Evolutionary conservation across 1,140 invertebrate species (phyloP).

Genomic region (Pogonus chalceus): DNA sequence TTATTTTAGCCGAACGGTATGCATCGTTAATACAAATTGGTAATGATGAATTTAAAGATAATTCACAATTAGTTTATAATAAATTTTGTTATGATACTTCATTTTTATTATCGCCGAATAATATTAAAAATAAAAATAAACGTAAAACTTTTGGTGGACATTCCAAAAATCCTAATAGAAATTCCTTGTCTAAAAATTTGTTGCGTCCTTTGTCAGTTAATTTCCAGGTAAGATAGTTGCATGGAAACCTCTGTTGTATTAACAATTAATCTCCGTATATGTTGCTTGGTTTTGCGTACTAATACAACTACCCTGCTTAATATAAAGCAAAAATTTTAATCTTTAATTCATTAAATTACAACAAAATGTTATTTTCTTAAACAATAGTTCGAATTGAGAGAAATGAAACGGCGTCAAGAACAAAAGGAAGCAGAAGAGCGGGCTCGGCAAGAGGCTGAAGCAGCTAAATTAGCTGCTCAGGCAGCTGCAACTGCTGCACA

Average conservation of each 20-base stretch:
- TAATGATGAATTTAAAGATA: conserved; percentile 1
- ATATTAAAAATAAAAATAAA: not conserved
- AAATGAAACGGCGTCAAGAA: conserved; percentile 82
- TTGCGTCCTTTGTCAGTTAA: not conserved
- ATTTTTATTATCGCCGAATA: not conserved
- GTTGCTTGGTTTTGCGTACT: not conserved
- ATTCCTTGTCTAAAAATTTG: not conserved
- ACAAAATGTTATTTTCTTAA: conserved; percentile 15
- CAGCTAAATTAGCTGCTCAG: conserved; percentile 42
- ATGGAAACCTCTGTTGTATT: too few species aligned
- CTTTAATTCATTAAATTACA: conserved; percentile 12
- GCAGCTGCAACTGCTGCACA: conserved; percentile 39
- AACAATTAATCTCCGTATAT: conserved; percentile 9
- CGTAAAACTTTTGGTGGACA: not conserved
- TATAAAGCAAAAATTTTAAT: too few species aligned
- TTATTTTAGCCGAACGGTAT: conserved; percentile 19
- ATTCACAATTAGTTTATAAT: not conserved
- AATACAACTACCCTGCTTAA: too few species aligned
- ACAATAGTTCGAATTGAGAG: conserved; percentile 99
- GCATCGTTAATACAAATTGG: conserved; percentile 1
- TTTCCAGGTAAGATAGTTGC: not conserved
- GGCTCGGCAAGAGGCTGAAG: conserved; percentile 61
- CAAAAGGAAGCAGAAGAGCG: conserved; percentile 62
- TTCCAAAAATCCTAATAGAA: not conserved
- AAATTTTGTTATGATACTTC: not conserved